These are phyloP conservation scores for Porites cylindrica DNA, from an alignment of 92 coral and sea anemone genomes.

Conservation along the genomic window DNA sequence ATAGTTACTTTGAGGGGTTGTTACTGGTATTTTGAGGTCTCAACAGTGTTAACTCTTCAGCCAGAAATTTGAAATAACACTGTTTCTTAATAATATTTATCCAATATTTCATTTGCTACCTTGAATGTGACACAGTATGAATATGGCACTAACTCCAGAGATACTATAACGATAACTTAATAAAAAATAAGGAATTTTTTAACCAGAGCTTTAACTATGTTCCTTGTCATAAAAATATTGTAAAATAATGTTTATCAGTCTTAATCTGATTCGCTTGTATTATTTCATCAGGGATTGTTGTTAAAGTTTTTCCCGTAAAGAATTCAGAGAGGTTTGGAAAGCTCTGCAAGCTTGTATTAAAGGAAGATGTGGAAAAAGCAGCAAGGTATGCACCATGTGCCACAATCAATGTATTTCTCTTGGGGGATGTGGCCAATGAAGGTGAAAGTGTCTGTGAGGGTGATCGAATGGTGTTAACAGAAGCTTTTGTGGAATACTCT, in stretches of 20 bases:
- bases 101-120: no score
- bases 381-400: background rate
- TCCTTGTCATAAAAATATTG: no score
- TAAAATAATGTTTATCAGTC: background rate
- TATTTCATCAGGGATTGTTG: slow-evolving; percentile 51
- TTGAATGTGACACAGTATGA: no score
- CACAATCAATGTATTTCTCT: slow-evolving; percentile 31
- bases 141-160: no score
- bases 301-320: slow-evolving; percentile 50
- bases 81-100: no score
- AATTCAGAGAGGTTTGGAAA: slow-evolving; percentile 40
- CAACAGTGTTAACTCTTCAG: no score
- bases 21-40: no score
- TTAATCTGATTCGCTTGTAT: background rate
- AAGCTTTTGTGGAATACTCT: slow-evolving; percentile 41
- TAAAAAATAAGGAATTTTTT: no score
- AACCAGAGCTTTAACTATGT: no score
- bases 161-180: no score
- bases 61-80: no score
- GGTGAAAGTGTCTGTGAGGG: slow-evolving; percentile 42
- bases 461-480: slow-evolving; percentile 45
- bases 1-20: no score
- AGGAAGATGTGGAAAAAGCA: slow-evolving; percentile 33
- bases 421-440: slow-evolving; percentile 64
- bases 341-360: slow-evolving; percentile 60